phyloP scores from a whole-genome alignment of 2,888 invertebrate species.

The Himalopsyche kuldschensis region DNA sequence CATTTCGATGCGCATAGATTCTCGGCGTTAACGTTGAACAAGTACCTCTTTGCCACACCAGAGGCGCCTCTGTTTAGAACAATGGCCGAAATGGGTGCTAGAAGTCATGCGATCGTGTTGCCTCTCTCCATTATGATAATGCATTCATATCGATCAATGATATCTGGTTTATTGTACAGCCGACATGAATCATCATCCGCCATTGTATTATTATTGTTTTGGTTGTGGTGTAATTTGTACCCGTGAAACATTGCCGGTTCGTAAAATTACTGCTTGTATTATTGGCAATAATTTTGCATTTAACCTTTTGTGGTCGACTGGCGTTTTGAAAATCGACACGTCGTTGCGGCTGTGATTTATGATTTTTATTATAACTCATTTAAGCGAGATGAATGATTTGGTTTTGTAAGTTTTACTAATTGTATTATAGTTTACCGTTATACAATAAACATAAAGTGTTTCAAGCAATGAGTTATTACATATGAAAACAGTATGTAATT shows the following conservation, averaged over 20 bases:
- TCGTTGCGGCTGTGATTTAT: neutral
- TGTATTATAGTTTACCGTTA: too few relatives aligned
- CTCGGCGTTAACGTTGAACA: neutral
- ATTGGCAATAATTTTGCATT: neutral
- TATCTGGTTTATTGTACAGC: neutral
- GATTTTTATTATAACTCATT: neutral
- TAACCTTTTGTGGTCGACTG: neutral
- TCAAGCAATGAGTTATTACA: too few relatives aligned
- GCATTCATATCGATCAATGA: constrained; percentile 12
- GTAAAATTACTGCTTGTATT: neutral
- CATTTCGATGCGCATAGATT: neutral
- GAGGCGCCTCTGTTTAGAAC: neutral
- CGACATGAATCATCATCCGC: neutral
- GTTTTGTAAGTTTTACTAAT: too few relatives aligned
- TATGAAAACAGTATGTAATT: too few relatives aligned
- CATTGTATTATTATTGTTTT: neutral
- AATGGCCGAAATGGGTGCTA: neutral
- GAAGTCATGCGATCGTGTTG: constrained; percentile 11
- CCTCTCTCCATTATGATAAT: constrained; percentile 20
- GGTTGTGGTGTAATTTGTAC: neutral
- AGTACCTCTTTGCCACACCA: neutral
- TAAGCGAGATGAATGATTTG: neutral
- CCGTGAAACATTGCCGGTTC: neutral
- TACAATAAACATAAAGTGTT: too few relatives aligned
- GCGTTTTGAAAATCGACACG: neutral